Conservation (phyloP, 2,888 invertebrate species). For the Andrena bucephala region DNA sequence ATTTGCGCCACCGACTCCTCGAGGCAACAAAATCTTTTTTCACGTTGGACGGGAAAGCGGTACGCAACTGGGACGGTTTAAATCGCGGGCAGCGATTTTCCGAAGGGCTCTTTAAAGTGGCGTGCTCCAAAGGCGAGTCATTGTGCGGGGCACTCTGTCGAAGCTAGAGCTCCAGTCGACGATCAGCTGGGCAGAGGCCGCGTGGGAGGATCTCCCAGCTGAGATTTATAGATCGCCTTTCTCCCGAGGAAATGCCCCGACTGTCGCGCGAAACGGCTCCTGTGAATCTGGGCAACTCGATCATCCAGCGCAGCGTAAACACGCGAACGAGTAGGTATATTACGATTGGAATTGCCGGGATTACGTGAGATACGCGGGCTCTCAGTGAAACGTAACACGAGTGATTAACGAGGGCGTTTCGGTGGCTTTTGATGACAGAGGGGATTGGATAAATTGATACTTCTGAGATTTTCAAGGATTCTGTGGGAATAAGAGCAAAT, state of each 20-base stretch:
- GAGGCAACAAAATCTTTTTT: conserved; percentile 27
- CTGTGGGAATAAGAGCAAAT: too few relatives aligned
- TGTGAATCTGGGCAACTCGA: conserved; percentile 30
- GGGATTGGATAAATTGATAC: too few relatives aligned
- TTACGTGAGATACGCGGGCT: not conserved
- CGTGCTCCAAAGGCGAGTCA: conserved; percentile 41
- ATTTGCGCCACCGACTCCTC: conserved; percentile 47
- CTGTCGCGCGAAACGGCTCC: conserved; percentile 1
- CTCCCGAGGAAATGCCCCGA: conserved; percentile 1
- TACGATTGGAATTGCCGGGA: not conserved
- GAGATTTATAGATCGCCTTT: conserved; percentile 57
- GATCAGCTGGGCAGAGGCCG: conserved; percentile 60
- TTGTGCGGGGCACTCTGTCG: conserved; percentile 41
- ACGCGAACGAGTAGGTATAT: not conserved
- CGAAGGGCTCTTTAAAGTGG: conserved; percentile 42
- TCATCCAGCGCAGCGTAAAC: not conserved
- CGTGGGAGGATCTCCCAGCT: conserved; percentile 54
- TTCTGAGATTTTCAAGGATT: too few relatives aligned
- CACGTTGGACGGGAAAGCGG: not conserved
- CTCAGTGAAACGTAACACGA: not conserved
- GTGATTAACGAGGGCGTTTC: not conserved
- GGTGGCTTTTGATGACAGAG: too few relatives aligned
- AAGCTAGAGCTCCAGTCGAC: not conserved
- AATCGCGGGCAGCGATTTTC: conserved; percentile 23
- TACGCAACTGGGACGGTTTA: conserved; percentile 29